These are phyloP conservation scores for Pseudorectes ferrugineus DNA, from an alignment of 2,113 vertebrate genomes.

Conservation along the genomic window DNA sequence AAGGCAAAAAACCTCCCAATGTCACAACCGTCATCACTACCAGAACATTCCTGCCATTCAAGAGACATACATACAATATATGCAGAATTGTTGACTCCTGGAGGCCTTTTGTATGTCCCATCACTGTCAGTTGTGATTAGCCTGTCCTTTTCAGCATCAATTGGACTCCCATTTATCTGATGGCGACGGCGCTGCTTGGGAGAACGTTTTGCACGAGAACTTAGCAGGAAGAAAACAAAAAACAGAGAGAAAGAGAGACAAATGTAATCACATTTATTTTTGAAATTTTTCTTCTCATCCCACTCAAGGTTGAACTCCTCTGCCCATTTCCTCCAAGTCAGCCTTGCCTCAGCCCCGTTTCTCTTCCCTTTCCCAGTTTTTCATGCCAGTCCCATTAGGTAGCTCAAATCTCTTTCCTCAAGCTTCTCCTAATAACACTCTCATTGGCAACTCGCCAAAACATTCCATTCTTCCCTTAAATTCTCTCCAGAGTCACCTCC, in stretches of 20 bases:
- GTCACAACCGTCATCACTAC: background rate
- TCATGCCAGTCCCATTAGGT: background rate
- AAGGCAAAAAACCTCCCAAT: background rate
- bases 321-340: background rate
- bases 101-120: conserved; percentile 89
- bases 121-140: conserved; percentile 92
- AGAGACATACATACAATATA: conserved; percentile 83
- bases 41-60: background rate
- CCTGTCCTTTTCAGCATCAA: conserved; percentile 89
- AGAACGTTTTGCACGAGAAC: conserved; percentile 87
- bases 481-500: background rate
- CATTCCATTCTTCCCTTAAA: background rate
- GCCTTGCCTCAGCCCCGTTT: background rate
- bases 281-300: background rate
- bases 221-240: conserved; percentile 21
- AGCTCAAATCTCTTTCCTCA: background rate
- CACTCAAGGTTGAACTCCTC: background rate
- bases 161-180: conserved; percentile 83
- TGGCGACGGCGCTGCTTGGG: conserved; percentile 88
- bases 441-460: background rate
- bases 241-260: background rate
- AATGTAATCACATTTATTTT: background rate
- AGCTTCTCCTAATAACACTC: background rate
- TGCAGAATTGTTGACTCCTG: conserved; percentile 94
- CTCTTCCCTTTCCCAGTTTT: background rate